Evolutionary conservation across 2,113 vertebrate genomes (phyloP).

Genomic region (Daphoenositta chrysoptera): DNA sequence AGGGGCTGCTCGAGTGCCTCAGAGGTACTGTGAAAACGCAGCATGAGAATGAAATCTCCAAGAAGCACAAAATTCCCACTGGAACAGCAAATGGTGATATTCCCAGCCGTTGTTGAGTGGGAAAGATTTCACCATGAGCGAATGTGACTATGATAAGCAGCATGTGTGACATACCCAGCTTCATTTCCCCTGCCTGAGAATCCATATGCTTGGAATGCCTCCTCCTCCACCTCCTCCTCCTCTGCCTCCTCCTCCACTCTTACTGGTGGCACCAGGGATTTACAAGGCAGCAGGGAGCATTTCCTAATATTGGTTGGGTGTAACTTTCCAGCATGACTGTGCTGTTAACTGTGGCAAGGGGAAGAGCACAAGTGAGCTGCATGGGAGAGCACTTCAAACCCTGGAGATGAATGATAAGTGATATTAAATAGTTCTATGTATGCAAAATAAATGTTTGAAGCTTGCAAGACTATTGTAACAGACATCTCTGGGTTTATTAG

Average conservation of each 20-base stretch:
- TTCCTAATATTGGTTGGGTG: conserved; percentile 16
- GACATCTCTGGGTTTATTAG: background rate
- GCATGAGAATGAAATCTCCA: background rate
- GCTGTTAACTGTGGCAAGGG: background rate
- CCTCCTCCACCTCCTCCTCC: background rate
- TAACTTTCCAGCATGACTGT: conserved; percentile 10
- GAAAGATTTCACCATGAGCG: background rate
- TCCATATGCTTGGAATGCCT: background rate
- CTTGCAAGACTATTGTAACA: background rate
- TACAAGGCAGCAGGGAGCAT: background rate
- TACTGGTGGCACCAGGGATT: conserved; percentile 7
- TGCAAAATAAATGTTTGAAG: conserved; percentile 14
- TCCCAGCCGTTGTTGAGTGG: background rate
- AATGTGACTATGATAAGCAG: background rate
- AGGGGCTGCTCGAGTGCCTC: background rate
- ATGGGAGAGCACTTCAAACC: background rate
- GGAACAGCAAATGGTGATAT: background rate
- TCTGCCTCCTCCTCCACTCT: background rate
- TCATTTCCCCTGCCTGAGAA: conserved; percentile 6
- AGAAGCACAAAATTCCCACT: background rate
- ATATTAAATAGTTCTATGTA: background rate
- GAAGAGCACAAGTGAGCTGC: conserved; percentile 16
- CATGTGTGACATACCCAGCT: background rate
- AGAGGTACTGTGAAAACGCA: background rate
- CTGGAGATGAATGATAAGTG: background rate